phyloP scores from a whole-genome alignment of 35 echinoderm and acorn worm species.

The Lytechinus variegatus region DNA sequence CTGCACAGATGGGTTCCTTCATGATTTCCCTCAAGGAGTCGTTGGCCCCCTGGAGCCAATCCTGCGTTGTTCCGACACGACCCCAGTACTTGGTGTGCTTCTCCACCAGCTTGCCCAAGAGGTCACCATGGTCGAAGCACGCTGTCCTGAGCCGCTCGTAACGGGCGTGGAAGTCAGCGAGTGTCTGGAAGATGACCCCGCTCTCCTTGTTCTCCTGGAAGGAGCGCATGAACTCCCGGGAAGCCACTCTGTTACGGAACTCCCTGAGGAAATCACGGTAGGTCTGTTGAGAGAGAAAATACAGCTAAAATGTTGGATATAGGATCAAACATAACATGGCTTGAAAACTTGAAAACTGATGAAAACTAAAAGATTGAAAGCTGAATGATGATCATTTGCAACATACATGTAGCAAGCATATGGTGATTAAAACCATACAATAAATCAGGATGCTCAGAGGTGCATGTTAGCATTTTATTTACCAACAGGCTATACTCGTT shows the following conservation, averaged over 20 bases:
- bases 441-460: too few species aligned
- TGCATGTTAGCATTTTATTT: too few species aligned
- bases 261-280: slow-evolving; percentile 79
- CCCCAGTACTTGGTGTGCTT: slow-evolving; percentile 71
- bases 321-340: too few species aligned
- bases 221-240: slow-evolving; percentile 66
- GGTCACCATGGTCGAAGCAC: slow-evolving; percentile 65
- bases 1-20: slow-evolving; percentile 75
- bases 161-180: slow-evolving; percentile 77
- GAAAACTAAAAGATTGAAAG: too few species aligned
- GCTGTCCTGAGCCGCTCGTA: slow-evolving; percentile 81
- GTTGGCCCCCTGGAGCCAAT: slow-evolving; percentile 76
- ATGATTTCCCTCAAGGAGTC: slow-evolving; percentile 58
- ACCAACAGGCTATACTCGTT: too few species aligned
- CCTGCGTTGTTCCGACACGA: slow-evolving; percentile 62
- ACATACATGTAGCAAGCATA: too few species aligned
- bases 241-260: slow-evolving; percentile 75
- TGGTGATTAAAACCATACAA: too few species aligned
- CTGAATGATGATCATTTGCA: too few species aligned
- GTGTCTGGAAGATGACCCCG: slow-evolving; percentile 55
- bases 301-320: not conserved
- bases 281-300: slow-evolving; percentile 48
- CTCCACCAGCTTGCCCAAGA: slow-evolving; percentile 64
- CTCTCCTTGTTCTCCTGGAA: slow-evolving; percentile 81
- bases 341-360: too few species aligned